Percentiles rank a stretch among this genome's conserved stretches.
These are phyloP conservation scores for Dinoponera quadriceps DNA, from an alignment of 1,140 invertebrate species.

Conservation along the genomic window DNA sequence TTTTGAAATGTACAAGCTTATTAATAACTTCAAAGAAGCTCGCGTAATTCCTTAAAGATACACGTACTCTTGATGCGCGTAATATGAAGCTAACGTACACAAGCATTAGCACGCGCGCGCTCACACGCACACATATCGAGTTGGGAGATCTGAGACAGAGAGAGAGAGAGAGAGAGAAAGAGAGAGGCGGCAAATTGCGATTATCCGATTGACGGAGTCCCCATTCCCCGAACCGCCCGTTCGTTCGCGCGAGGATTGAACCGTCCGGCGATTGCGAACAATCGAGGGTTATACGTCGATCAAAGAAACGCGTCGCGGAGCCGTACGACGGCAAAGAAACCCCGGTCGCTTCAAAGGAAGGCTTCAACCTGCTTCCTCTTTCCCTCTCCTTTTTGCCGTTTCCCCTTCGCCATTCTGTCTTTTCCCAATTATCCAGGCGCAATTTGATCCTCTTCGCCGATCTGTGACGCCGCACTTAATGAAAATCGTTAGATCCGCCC, in stretches of 20 bases:
- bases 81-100: background rate
- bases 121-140: background rate
- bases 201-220: background rate
- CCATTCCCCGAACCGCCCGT: background rate
- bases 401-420: background rate
- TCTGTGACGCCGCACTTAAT: slow-evolving; percentile 16
- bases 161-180: no score
- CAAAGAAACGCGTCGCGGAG: slow-evolving; percentile 42
- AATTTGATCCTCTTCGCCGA: slow-evolving; percentile 36
- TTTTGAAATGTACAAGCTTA: background rate
- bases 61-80: background rate
- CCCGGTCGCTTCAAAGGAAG: slow-evolving; percentile 34
- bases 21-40: slow-evolving; percentile 21
- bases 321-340: slow-evolving; percentile 40
- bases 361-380: slow-evolving; percentile 3
- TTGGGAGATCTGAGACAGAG: background rate
- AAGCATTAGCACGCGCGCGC: no score
- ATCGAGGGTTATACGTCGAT: slow-evolving; percentile 49
- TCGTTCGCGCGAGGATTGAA: slow-evolving; percentile 29
- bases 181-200: background rate
- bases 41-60: background rate
- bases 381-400: background rate
- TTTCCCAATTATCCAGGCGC: slow-evolving; percentile 34
- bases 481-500: slow-evolving; percentile 26
- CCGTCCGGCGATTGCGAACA: slow-evolving; percentile 16